A percentile compares a stretch with the other conserved stretches of the same genome.
Conservation (phyloP, 2,113 vertebrate species). For the Atherinomorus stipes region DNA sequence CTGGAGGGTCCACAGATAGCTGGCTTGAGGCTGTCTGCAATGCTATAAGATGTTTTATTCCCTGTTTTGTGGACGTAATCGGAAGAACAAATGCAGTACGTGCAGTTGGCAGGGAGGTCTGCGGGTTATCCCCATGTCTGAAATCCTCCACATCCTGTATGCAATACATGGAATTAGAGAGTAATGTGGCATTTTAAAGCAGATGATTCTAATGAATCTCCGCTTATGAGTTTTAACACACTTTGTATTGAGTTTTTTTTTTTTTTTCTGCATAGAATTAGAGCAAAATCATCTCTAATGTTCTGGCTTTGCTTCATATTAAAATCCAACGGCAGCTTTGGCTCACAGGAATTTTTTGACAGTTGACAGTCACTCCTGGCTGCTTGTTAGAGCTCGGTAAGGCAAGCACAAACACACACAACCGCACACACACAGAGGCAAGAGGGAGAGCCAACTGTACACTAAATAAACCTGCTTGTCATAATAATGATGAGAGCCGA, state of each 20-base stretch:
- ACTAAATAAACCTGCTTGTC: conserved; percentile 81
- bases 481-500: conserved; percentile 81
- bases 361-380: conserved; percentile 63
- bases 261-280: conserved; percentile 20
- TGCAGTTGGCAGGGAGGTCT: conserved; percentile 55
- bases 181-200: conserved; percentile 33
- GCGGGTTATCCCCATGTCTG: conserved; percentile 49
- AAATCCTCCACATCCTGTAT: conserved; percentile 40
- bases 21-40: conserved; percentile 62
- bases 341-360: conserved; percentile 43
- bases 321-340: conserved; percentile 40
- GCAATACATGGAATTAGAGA: conserved; percentile 27
- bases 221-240: conserved; percentile 9
- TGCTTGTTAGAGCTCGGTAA: conserved; percentile 62
- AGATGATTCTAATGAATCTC: neutral
- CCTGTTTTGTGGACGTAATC: conserved; percentile 70
- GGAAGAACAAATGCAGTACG: conserved; percentile 65
- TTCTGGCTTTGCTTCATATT: conserved; percentile 31
- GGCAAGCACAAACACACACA: conserved; percentile 36
- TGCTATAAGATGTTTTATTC: conserved; percentile 77
- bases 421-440: conserved; percentile 14
- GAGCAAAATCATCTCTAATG: conserved; percentile 40
- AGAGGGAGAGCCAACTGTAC: conserved; percentile 67
- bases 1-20: conserved; percentile 66
- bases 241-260: too few species aligned